Evolutionary conservation across 1,140 invertebrate genomes (phyloP).

Genomic region (Popillia japonica): DNA sequence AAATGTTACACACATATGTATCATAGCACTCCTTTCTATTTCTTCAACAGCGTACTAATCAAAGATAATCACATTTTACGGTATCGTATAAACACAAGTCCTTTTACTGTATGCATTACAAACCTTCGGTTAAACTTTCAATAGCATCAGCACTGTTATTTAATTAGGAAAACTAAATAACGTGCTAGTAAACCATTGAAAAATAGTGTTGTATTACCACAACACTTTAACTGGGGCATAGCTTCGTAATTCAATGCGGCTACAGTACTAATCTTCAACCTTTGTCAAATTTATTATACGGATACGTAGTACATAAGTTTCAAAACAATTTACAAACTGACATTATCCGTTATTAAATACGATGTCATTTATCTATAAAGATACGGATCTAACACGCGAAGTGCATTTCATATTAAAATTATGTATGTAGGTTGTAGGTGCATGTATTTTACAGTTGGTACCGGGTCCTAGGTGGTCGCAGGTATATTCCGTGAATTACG

Average conservation of each 20-base stretch:
- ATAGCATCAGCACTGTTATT: too few species aligned
- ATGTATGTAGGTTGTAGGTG: neutral
- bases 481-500: neutral
- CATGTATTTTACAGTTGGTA: neutral
- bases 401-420: conserved; percentile 31
- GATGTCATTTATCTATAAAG: conserved; percentile 2
- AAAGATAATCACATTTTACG: too few species aligned
- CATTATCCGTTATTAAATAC: neutral
- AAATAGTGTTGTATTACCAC: too few species aligned
- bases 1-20: too few species aligned
- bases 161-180: too few species aligned
- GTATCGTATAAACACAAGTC: too few species aligned
- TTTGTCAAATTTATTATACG: neutral
- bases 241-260: neutral
- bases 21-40: too few species aligned
- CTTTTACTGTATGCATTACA: too few species aligned
- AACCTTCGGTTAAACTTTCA: too few species aligned
- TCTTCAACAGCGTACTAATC: too few species aligned
- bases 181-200: too few species aligned
- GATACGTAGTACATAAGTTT: neutral
- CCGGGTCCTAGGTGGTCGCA: neutral
- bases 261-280: neutral
- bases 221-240: neutral
- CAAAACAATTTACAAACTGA: conserved; percentile 9
- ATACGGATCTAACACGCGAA: conserved; percentile 16